Evolutionary conservation across 2,797 vertebrate species (phyloP), one percentile per base, ranked within the genome.

Genomic region (Tiaroga cobitis): DNA sequence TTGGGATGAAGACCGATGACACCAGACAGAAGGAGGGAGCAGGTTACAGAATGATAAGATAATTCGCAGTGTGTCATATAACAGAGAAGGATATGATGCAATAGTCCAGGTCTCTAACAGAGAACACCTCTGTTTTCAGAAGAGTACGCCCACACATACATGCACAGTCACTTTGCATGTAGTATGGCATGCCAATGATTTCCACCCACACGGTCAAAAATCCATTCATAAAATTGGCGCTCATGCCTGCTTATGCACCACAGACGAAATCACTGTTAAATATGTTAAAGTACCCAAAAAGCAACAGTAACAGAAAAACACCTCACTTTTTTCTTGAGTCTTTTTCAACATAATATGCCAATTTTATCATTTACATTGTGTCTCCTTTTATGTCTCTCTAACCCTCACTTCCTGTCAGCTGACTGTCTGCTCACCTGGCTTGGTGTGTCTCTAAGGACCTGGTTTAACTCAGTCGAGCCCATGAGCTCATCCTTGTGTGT

Each of bases 391-490:
- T 81, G 67, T 72, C 51, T 41, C 34, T 72, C 9, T 74, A 24
- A 51, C 67, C 18, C 21, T 56, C n/a, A 49, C 51, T 49, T 80
- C 49, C 51, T 82, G 63, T 63, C 80, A 65, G 63, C 59, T 81
- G 84, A 54, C 41, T 49, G 41, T 65, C 69, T 65, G 72, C 39
- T 72, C 75, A 70, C 85, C 72, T 76, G 29, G 63, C n/a, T 49
- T 43, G 88, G 26, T 85, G 80, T 85, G 82, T 88, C 49, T 76
- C 46, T 86, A 89, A 85, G 89, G 90, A 81, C 86, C 65, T 77
- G 77, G 76, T 80, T 86, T 89, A 90, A 90, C 85, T 78, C 51
- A 37, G 65, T 69, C 18, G 4, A 77, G 63, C 74, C 1, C 73
- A 59, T 59, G 74, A 56, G 32, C 39, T 56, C 26, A 59, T 61